Base-by-base conservation (phyloP, 1,140 invertebrate genomes). In the Akabosia matsudoensis region DNA sequence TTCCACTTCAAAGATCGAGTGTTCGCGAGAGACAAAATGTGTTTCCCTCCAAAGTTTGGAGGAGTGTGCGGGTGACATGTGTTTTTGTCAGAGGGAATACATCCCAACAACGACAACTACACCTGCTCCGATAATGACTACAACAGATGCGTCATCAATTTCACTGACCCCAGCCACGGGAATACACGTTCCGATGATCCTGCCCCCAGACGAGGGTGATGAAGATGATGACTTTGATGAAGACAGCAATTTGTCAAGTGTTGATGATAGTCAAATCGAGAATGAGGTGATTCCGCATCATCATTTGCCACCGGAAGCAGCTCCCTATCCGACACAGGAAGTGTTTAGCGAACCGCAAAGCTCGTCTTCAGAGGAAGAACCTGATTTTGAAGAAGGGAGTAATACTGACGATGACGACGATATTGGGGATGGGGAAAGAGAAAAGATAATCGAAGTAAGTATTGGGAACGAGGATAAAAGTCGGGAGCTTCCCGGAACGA, bases 11-110 rank as follows among this genome's bases (percentile, higher is more conserved):
- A 67, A 67, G n/a, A 30, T 67, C n/a, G 61, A 67, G 22, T 67
- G 61, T 67, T 7, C 30, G 3, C 24, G 31, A n/a, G 61, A 31
- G 7, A 67, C 61, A 30, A 2, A 30, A 30, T 67, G 61, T 31
- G 13, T 31, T 10, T 67, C 61, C 24, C 13, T 28, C 2, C 3
- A 7, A 2, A 67, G 28, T 67, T 22, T 67, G 22, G 54, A 56
- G 10, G 54, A 56, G 3, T 56, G 54, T 24, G 24, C 54, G 3
- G 10, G 10, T 7, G 54, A 24, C 4, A 10, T 56, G 22, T 67
- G 61, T n/a, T 67, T 67, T 30, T 67, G 61, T 22, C 61, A 67
- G n/a, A 7, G 28, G 22, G 61, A 67, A n/a, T 67, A 30, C 22
- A 14, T 3, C 24, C 24, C 61, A 30, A 30, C 61, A 30, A 67